Conservation (phyloP, 2,113 vertebrate species). For the Scolopax mira region DNA sequence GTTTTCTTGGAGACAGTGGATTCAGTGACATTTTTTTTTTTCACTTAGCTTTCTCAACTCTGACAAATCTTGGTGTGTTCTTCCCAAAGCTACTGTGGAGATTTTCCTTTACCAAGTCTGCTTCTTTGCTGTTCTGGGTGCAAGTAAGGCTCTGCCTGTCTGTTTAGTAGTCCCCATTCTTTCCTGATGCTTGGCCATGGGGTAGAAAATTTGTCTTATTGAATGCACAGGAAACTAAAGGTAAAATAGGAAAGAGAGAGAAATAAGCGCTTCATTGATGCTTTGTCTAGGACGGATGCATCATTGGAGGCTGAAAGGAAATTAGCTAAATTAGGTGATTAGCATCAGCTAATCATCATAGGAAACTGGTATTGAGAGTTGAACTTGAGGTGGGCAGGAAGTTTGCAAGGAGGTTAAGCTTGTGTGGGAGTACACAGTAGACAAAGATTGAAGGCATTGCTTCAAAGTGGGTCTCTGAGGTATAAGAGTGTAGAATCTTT, state of each 20-base stretch:
- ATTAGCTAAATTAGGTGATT: no score
- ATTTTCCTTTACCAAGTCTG: background rate
- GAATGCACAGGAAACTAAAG: background rate
- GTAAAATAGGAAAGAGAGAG: background rate
- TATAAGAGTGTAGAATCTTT: background rate
- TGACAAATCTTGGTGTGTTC: background rate
- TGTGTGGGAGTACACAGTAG: background rate
- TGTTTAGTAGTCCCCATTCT: background rate
- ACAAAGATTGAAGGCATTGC: background rate
- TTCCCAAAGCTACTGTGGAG: background rate
- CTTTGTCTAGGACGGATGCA: background rate
- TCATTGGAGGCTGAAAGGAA: background rate
- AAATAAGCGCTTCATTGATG: background rate
- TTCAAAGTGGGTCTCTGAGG: background rate
- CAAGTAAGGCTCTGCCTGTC: background rate
- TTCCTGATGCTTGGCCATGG: background rate
- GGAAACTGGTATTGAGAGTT: background rate
- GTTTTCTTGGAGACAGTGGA: background rate
- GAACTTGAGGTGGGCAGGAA: background rate
- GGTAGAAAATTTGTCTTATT: background rate
- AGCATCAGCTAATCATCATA: background rate
- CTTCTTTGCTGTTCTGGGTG: background rate
- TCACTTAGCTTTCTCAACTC: background rate
- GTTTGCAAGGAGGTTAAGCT: background rate
- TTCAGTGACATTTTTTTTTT: background rate